These are phyloP conservation scores for Girardia tigrina DNA, from an alignment of 2,888 invertebrate genomes.

Conservation along the genomic window DNA sequence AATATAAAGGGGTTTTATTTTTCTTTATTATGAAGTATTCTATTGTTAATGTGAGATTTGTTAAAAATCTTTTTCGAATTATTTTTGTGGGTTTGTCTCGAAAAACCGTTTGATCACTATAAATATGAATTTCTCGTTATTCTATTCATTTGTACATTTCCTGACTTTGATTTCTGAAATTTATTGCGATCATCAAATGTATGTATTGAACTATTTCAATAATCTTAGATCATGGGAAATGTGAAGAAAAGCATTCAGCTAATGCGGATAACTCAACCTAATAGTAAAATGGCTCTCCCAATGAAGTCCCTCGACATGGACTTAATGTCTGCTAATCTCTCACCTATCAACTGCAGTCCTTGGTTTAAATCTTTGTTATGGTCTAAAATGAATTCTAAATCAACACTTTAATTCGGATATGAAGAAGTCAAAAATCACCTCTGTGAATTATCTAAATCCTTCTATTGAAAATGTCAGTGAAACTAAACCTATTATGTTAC, in stretches of 20 bases:
- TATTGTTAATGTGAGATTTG: too few species aligned
- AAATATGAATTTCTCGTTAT: too few species aligned
- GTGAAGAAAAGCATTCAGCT: neutral
- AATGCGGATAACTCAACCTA: neutral
- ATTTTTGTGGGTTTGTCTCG: too few species aligned
- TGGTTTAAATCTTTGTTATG: constrained; percentile 1
- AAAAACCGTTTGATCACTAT: too few species aligned
- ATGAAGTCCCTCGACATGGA: neutral
- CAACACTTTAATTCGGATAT: neutral
- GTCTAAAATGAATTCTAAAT: constrained; percentile 12
- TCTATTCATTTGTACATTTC: too few species aligned
- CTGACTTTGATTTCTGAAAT: too few species aligned
- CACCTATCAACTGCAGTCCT: neutral
- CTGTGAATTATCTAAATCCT: neutral
- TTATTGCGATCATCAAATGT: too few species aligned
- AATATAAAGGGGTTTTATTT: too few species aligned
- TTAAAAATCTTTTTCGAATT: too few species aligned
- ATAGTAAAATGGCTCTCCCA: neutral
- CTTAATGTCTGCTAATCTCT: neutral
- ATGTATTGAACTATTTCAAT: too few species aligned
- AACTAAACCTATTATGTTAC: neutral
- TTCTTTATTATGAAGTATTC: too few species aligned
- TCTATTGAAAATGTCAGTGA: neutral
- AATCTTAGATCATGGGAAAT: neutral
- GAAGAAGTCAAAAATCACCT: neutral